Conservation (phyloP, 2,888 invertebrate genomes). For the Cosmia trapezina region DNA sequence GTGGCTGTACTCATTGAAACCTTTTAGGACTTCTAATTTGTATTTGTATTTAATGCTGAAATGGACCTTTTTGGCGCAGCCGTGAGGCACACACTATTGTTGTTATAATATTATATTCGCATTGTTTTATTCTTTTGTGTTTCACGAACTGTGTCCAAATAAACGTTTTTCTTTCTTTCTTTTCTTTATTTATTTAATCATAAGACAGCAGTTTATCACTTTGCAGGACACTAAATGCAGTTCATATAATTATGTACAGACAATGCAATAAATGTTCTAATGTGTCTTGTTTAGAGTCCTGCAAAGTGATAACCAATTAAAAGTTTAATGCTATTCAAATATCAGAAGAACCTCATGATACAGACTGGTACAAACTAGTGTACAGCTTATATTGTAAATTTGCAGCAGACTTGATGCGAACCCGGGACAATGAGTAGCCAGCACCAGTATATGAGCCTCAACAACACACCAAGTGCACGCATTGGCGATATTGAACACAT, state of each 20-base stretch:
- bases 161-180: no score
- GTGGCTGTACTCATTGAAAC: not conserved
- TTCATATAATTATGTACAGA: not conserved
- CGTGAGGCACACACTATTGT: no score
- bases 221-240: not conserved
- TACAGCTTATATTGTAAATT: slow-evolving; percentile 51
- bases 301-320: not conserved
- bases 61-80: no score
- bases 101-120: no score
- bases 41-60: not conserved
- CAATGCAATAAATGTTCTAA: not conserved
- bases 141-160: no score
- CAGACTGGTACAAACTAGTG: not conserved
- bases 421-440: slow-evolving; percentile 87
- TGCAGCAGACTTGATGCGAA: slow-evolving; percentile 62
- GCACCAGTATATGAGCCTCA: slow-evolving; percentile 89
- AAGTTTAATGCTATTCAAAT: not conserved
- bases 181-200: no score
- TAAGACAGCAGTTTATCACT: not conserved
- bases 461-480: slow-evolving; percentile 83
- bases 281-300: not conserved
- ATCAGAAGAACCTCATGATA: not conserved
- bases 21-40: not conserved
- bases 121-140: no score
- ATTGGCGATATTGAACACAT: slow-evolving; percentile 91